A percentile compares a stretch with the other conserved stretches of the same genome.
Conservation (phyloP, 2,888 invertebrate genomes). For the Protodeltote pygarga region DNA sequence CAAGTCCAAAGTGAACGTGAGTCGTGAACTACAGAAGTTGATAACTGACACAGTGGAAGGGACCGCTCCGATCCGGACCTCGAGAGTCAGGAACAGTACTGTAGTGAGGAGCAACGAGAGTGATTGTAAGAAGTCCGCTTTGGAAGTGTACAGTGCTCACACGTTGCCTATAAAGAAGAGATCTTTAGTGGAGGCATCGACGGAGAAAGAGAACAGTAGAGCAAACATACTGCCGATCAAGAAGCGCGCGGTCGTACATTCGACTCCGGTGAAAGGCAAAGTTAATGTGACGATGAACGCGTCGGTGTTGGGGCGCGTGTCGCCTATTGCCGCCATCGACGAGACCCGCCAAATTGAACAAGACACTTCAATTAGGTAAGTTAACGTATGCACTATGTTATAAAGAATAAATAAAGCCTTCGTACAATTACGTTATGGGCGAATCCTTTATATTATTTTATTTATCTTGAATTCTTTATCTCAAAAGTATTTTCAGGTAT, state of each 20-base stretch:
- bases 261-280: conserved; percentile 71
- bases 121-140: conserved; percentile 50
- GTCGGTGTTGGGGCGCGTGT: conserved; percentile 65
- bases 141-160: conserved; percentile 59
- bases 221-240: conserved; percentile 62
- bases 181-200: conserved; percentile 49
- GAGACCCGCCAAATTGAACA: background rate
- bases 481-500: conserved; percentile 7
- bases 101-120: conserved; percentile 10
- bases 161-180: conserved; percentile 74
- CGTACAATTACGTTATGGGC: too few species aligned
- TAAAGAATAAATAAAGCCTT: too few species aligned
- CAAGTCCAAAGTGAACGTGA: conserved; percentile 24
- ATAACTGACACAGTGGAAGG: conserved; percentile 65
- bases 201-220: background rate
- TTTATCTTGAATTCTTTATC: too few species aligned
- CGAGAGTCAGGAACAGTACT: conserved; percentile 53
- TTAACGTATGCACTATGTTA: background rate
- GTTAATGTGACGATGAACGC: conserved; percentile 50
- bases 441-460: too few species aligned
- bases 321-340: conserved; percentile 62
- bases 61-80: conserved; percentile 46
- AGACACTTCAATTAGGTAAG: background rate
- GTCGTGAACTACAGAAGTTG: conserved; percentile 63
- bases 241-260: conserved; percentile 70